Evolutionary conservation across 2,888 invertebrate genomes (phyloP), one percentile per base, ranked within the genome.

Genomic region (Amphiduros pacificus): DNA sequence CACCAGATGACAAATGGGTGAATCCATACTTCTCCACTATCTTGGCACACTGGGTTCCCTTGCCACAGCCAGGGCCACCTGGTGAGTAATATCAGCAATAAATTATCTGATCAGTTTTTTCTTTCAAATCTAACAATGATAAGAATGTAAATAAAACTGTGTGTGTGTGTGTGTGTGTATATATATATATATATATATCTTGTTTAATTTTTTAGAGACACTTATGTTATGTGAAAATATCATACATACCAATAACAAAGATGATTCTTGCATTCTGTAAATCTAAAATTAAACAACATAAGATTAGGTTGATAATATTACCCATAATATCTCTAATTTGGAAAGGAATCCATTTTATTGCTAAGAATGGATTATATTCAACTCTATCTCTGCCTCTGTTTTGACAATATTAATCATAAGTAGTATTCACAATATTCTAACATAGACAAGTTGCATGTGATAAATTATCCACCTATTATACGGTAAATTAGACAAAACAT

Each of bases 31-130:
- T 92, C 65, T 88, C 89, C 17, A 95, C 93, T 77, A 97, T 93
- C 80, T 88, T 90, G 71, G 91, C 93, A 85, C 96, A 96, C 84
- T 96, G 95, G 2, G 96, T 97, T 41, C 96, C 96, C 83, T 97
- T 97, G 64, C 97, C 93, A 41, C 93, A 94, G 1, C 96, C 97
- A 0, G 96, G 96, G 0, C 97, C 96, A 58, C 96, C 96, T 82
- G 77, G 2, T 40, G n/a, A 6, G 6, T 9, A 11, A 48, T 14
- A 51, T 5, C 28, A 44, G 22, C 22, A 20, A 44, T 20, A 9
- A 44, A 9, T 5, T 44, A n/a, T n/a, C n/a, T n/a, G n/a, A n/a
- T n/a, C n/a, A n/a, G n/a, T n/a, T n/a, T n/a, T n/a, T n/a, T n/a
- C n/a, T n/a, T n/a, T n/a, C n/a, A n/a, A n/a, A n/a, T n/a, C n/a